Conservation (phyloP, 2,797 vertebrate genomes). For the Rhabdomys pumilio region DNA sequence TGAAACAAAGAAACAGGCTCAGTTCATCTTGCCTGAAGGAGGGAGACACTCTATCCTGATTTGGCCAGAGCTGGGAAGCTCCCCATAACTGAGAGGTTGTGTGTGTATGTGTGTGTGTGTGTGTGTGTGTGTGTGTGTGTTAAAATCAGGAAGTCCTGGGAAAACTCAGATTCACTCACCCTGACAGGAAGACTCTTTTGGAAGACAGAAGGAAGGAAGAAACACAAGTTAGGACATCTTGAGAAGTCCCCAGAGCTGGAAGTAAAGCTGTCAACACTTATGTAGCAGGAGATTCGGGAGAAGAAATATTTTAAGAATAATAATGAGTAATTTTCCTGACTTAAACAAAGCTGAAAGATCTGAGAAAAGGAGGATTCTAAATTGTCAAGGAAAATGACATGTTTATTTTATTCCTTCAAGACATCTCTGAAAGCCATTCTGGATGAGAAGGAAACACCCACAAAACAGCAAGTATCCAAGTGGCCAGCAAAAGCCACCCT, state of each 20-base stretch:
- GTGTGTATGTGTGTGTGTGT: too few species aligned
- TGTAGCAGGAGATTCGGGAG: not conserved
- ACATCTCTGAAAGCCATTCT: not conserved
- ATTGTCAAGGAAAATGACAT: not conserved
- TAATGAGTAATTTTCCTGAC: constrained; percentile 41
- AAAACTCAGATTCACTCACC: not conserved
- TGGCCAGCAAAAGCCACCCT: not conserved
- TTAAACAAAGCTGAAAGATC: constrained; percentile 26
- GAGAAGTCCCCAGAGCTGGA: not conserved
- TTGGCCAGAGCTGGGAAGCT: not conserved
- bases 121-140: not conserved
- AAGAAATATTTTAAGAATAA: constrained; percentile 58
- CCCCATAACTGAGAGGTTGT: not conserved
- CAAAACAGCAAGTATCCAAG: not conserved
- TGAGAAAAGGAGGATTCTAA: not conserved
- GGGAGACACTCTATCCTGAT: not conserved
- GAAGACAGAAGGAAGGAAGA: not conserved
- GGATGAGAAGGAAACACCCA: not conserved
- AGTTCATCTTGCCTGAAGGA: not conserved
- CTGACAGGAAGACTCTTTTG: not conserved
- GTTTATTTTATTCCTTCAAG: constrained; percentile 32
- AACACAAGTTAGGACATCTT: not conserved
- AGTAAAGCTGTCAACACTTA: not conserved
- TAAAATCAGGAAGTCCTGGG: not conserved
- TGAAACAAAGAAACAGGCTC: not conserved